Conservation (phyloP, 2,113 vertebrate species). For the Ammospiza caudacuta region DNA sequence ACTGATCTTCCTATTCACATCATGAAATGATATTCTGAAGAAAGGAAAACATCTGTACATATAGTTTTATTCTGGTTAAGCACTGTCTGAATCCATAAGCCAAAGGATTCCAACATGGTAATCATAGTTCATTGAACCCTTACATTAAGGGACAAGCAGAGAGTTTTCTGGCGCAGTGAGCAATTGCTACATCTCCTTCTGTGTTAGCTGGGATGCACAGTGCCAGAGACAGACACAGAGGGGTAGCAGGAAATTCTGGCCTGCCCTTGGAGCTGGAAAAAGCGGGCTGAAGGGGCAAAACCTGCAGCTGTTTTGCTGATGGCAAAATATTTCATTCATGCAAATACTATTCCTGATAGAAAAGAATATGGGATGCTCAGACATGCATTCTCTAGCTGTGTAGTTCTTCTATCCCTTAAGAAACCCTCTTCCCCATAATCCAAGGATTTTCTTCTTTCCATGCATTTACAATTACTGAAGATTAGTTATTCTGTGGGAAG, state of each 20-base stretch:
- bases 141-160: background rate
- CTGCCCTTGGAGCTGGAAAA: background rate
- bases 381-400: background rate
- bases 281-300: background rate
- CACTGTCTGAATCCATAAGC: background rate
- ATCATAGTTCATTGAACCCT: background rate
- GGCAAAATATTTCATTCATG: background rate
- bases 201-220: background rate
- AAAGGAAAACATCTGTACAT: background rate
- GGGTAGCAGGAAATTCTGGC: background rate
- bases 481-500: background rate
- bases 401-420: background rate
- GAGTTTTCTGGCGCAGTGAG: background rate
- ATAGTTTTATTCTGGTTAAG: background rate
- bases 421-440: background rate
- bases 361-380: background rate
- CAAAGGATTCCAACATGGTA: background rate
- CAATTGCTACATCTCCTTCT: background rate
- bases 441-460: background rate
- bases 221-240: accelerated
- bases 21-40: background rate
- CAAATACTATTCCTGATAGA: background rate
- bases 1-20: background rate
- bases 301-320: background rate
- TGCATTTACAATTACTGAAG: background rate